phyloP scores from a whole-genome alignment of 2,113 vertebrate genomes.

The Gymnarchus niloticus region DNA sequence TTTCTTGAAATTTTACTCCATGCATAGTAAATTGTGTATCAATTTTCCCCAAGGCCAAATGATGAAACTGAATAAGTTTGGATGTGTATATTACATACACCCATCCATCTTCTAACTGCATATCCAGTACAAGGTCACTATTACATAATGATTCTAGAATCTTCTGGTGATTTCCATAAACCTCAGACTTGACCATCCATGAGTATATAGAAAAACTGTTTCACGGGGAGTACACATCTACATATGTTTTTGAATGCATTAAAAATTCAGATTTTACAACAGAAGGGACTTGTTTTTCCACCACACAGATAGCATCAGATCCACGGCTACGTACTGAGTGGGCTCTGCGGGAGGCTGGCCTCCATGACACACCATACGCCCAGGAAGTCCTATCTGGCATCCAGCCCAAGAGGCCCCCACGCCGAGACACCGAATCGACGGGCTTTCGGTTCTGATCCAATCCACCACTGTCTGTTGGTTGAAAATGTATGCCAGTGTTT shows the following conservation, averaged over 20 bases:
- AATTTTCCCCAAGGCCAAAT: not conserved
- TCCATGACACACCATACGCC: constrained; percentile 77
- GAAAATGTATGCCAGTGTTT: not conserved
- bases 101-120: not conserved
- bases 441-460: constrained; percentile 56
- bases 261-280: no score
- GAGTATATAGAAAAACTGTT: no score
- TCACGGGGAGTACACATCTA: no score
- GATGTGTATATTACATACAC: not conserved
- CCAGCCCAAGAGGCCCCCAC: constrained; percentile 70
- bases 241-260: no score
- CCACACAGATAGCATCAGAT: constrained; percentile 79
- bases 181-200: not conserved
- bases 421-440: constrained; percentile 73
- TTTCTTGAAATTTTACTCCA: not conserved
- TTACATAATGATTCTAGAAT: not conserved
- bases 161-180: not conserved
- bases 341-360: constrained; percentile 79
- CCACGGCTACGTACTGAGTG: constrained; percentile 78
- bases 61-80: not conserved
- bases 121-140: not conserved
- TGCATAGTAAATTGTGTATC: not conserved
- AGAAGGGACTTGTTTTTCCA: no score
- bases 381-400: constrained; percentile 72
- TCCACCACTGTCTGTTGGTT: not conserved